Conservation (phyloP, 2,113 vertebrate species). For the Nycticryphes semicollaris region DNA sequence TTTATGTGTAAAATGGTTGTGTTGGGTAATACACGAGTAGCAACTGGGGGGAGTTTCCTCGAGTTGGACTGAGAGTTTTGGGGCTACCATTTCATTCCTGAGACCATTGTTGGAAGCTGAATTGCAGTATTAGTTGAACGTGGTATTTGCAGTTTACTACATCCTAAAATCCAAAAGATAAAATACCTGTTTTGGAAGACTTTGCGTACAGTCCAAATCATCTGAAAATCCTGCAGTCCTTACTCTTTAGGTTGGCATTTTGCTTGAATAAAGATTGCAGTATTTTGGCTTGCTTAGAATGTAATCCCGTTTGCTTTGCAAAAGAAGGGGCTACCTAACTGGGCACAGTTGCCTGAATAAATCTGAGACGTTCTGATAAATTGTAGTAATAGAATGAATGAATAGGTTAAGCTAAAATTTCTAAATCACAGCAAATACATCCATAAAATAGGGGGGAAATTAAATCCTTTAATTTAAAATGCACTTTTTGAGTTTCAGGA, state of each 20-base stretch:
- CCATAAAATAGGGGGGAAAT: not conserved
- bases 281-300: not conserved
- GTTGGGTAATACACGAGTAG: not conserved
- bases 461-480: conserved; percentile 19
- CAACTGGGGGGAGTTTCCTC: not conserved
- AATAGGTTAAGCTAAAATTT: not conserved
- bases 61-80: not conserved
- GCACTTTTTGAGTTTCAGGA: conserved; percentile 53
- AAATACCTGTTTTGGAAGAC: not conserved
- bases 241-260: not conserved
- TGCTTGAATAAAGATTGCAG: not conserved
- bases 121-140: conserved; percentile 29
- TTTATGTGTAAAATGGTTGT: conserved; percentile 58
- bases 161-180: conserved; percentile 11
- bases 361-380: not conserved
- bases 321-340: not conserved
- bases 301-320: not conserved
- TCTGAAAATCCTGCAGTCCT: not conserved
- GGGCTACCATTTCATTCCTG: not conserved
- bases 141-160: not conserved
- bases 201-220: not conserved
- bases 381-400: not conserved
- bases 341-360: not conserved
- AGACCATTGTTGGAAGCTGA: not conserved
- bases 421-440: not conserved